Conservation (phyloP, 1,140 invertebrate species). For the Rhizoglyphus robini region DNA sequence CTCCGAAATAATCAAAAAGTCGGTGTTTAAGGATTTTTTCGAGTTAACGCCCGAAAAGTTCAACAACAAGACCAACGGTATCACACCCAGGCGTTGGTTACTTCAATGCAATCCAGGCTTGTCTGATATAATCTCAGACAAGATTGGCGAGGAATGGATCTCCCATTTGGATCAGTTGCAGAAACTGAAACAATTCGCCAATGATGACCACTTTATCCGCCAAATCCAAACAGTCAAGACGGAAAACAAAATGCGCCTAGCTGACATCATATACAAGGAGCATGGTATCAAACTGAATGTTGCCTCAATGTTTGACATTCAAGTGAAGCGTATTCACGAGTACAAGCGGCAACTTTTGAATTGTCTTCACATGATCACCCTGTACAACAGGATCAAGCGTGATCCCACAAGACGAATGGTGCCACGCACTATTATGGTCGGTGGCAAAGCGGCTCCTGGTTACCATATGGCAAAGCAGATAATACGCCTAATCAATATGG, state of each 20-base stretch:
- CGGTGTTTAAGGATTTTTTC: constrained; percentile 84
- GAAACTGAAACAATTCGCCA: constrained; percentile 68
- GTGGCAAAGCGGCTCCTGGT: no score
- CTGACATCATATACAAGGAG: constrained; percentile 67
- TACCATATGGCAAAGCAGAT: no score
- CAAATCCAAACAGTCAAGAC: constrained; percentile 85
- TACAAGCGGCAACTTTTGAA: no score
- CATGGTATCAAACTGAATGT: constrained; percentile 83
- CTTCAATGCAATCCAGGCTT: constrained; percentile 44
- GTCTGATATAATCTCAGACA: constrained; percentile 72
- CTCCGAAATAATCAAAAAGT: constrained; percentile 83
- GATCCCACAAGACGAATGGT: constrained; percentile 66
- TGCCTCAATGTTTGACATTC: constrained; percentile 90
- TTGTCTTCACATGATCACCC: constrained; percentile 83
- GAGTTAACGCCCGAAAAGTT: constrained; percentile 90
- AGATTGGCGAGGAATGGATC: constrained; percentile 94
- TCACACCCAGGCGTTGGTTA: constrained; percentile 43
- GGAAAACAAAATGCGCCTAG: constrained; percentile 88
- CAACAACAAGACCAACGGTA: constrained; percentile 91
- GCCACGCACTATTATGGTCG: constrained; percentile 92
- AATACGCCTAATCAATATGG: constrained; percentile 87
- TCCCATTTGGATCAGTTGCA: constrained; percentile 75
- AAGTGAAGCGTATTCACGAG: constrained; percentile 95
- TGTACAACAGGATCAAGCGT: constrained; percentile 94
- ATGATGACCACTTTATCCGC: constrained; percentile 75